phyloP scores from a whole-genome alignment of 2,888 invertebrate genomes.

The Trissolcus brochymenae region DNA sequence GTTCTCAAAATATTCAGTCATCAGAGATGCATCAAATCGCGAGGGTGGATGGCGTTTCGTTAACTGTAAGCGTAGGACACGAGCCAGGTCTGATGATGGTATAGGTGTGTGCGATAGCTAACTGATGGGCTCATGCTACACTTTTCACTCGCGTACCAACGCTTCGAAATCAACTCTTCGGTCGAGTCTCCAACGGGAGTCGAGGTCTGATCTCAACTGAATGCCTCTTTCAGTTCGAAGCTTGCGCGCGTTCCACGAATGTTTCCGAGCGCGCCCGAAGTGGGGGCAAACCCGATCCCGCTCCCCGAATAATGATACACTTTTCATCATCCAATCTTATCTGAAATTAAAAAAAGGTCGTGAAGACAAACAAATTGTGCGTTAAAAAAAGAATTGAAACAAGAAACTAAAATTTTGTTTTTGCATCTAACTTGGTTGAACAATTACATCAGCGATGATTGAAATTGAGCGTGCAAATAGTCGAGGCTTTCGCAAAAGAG shows the following conservation, averaged over 20 bases:
- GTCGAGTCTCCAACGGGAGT: constrained; percentile 37
- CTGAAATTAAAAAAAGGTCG: not conserved
- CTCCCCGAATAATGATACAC: not conserved
- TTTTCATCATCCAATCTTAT: too few species aligned
- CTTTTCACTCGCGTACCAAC: constrained; percentile 56
- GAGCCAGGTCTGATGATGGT: constrained; percentile 70
- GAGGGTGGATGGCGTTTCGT: constrained; percentile 52
- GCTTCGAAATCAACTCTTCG: constrained; percentile 50
- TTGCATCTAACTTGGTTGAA: too few species aligned
- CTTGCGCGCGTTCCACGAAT: constrained; percentile 46
- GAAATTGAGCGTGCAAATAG: constrained; percentile 21
- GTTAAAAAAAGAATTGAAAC: not conserved
- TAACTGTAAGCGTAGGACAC: constrained; percentile 74
- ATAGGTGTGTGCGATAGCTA: constrained; percentile 67
- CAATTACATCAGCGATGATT: not conserved
- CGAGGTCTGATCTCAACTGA: constrained; percentile 53
- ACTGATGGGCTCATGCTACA: constrained; percentile 73
- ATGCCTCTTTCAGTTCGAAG: constrained; percentile 48
- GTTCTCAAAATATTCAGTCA: not conserved
- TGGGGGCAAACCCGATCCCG: constrained; percentile 24
- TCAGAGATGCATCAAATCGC: not conserved
- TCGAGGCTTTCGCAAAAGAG: constrained; percentile 8
- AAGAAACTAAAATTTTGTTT: too few species aligned
- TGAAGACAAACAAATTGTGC: not conserved
- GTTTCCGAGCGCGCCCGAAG: constrained; percentile 33